Percentiles rank a stretch among this genome's conserved stretches.
These are phyloP conservation scores for Beris chalybata DNA, from an alignment of 2,888 invertebrate genomes.

Conservation along the genomic window DNA sequence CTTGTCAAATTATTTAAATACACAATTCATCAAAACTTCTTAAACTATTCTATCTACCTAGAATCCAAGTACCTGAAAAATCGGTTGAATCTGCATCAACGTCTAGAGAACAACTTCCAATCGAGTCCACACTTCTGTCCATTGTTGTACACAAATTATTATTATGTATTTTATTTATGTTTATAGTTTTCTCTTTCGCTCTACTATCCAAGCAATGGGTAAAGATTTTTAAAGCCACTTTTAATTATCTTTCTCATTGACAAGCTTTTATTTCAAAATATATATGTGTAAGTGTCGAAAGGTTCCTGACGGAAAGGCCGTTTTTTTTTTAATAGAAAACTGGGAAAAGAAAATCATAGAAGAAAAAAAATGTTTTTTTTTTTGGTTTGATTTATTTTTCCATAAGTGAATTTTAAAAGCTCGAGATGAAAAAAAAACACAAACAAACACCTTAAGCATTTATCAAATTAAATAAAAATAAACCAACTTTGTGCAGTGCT, in stretches of 20 bases:
- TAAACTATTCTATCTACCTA: constrained; percentile 10
- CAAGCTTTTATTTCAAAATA: background rate
- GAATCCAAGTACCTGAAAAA: constrained; percentile 65
- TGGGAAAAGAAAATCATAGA: constrained; percentile 28
- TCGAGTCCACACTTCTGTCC: constrained; percentile 81
- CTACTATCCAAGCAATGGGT: constrained; percentile 30
- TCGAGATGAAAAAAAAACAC: too few relatives aligned
- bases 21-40: too few relatives aligned
- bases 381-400: background rate
- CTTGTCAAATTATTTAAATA: too few relatives aligned
- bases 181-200: constrained; percentile 21
- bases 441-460: too few relatives aligned
- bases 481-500: too few relatives aligned
- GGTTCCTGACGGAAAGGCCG: too few relatives aligned
- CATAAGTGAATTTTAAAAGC: too few relatives aligned
- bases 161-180: constrained; percentile 22
- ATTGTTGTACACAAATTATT: constrained; percentile 57
- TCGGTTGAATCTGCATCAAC: constrained; percentile 75
- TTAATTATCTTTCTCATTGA: constrained; percentile 26
- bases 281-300: too few relatives aligned
- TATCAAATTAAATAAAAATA: too few relatives aligned
- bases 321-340: constrained; percentile 22
- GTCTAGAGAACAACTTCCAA: constrained; percentile 84
- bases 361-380: constrained; percentile 4
- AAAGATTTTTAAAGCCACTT: constrained; percentile 29